Percentiles rank a stretch among this genome's conserved stretches.
Evolutionary conservation across 92 coral and sea anemone species (phyloP).

Genomic region (Blastomussa wellsi): DNA sequence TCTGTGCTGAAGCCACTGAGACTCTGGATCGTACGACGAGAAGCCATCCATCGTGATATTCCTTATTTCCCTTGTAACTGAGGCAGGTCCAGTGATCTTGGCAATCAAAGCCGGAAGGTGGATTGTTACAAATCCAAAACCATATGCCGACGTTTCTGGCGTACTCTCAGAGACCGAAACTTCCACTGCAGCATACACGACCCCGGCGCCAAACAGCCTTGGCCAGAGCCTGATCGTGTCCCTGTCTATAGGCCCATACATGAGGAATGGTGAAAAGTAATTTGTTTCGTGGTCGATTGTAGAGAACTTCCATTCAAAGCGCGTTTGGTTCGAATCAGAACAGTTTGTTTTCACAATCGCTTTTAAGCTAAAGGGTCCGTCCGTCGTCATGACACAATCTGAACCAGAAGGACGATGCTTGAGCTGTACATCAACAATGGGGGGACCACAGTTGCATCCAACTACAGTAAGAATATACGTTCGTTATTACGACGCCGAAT

Average conservation of each 20-base stretch:
- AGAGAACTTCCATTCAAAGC: constrained; percentile 20
- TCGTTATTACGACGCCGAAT: too few relatives aligned
- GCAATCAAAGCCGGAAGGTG: constrained; percentile 27
- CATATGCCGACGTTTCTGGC: constrained; percentile 57
- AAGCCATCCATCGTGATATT: constrained; percentile 24
- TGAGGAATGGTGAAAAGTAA: constrained; percentile 21
- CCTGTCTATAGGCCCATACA: neutral
- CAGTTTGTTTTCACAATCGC: constrained; percentile 11
- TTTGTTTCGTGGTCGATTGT: constrained; percentile 3
- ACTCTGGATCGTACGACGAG: constrained; percentile 38
- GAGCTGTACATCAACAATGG: constrained; percentile 36
- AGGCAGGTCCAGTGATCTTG: constrained; percentile 31
- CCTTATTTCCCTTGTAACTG: constrained; percentile 17
- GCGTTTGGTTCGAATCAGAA: neutral
- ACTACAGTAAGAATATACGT: constrained; percentile 6
- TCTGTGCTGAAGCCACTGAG: constrained; percentile 19
- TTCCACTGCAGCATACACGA: constrained; percentile 40
- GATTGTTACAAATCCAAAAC: constrained; percentile 53
- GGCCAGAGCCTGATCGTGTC: neutral
- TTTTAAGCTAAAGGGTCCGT: neutral
- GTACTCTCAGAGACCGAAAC: constrained; percentile 14
- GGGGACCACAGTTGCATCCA: constrained; percentile 43
- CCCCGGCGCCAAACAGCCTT: constrained; percentile 1
- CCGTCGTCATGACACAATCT: constrained; percentile 14
- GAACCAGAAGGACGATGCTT: constrained; percentile 10